These are phyloP conservation scores for Cisticola juncidis DNA, from an alignment of 2,113 vertebrate genomes.

Conservation along the genomic window DNA sequence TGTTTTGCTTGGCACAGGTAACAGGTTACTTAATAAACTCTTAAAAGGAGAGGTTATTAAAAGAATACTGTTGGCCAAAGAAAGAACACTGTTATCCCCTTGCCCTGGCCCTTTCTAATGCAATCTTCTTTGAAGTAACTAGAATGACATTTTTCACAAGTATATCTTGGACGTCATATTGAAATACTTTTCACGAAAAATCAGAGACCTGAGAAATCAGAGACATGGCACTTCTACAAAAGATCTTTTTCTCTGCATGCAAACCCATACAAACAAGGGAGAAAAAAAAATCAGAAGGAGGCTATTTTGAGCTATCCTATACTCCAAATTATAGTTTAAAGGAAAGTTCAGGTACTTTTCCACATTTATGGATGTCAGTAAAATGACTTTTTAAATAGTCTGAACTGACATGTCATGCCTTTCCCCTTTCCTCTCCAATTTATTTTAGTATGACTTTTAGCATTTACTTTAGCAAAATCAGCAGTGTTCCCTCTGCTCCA, in stretches of 20 bases:
- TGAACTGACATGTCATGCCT: background rate
- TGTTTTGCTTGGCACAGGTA: background rate
- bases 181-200: background rate
- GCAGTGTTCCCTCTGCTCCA: background rate
- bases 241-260: background rate
- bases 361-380: background rate
- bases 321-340: background rate
- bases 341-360: background rate
- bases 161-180: background rate
- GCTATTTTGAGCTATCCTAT: background rate
- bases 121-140: background rate
- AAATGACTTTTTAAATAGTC: background rate
- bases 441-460: background rate
- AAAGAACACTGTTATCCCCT: accelerated
- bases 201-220: background rate
- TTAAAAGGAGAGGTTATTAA: background rate
- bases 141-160: background rate
- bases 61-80: background rate
- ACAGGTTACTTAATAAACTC: background rate
- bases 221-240: background rate
- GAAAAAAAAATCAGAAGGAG: background rate
- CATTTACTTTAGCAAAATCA: background rate
- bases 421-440: background rate
- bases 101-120: background rate
- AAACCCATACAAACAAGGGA: background rate